These are phyloP conservation scores for Bombyx huttoni DNA, from an alignment of 2,888 invertebrate genomes.

Conservation along the genomic window DNA sequence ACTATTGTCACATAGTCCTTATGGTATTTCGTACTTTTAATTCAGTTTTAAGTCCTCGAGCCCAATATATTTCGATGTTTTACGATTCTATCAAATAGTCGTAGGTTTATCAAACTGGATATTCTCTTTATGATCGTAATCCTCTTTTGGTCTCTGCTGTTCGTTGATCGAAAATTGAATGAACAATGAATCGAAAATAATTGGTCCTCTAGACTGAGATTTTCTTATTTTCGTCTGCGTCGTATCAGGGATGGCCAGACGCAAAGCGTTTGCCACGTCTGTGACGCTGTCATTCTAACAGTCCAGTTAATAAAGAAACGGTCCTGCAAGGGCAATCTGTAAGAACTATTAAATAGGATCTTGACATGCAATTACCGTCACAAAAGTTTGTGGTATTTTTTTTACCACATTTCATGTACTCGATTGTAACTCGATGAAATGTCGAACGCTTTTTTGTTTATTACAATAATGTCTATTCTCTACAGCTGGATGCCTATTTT, in stretches of 20 bases:
- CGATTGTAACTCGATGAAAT: no score
- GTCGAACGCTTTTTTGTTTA: no score
- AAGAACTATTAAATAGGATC: neutral
- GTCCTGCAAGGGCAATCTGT: neutral
- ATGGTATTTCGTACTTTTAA: no score
- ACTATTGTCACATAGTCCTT: no score
- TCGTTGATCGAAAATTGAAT: neutral
- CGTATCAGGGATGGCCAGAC: conserved; percentile 1
- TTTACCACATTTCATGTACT: no score
- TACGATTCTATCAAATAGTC: neutral
- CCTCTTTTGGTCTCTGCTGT: no score
- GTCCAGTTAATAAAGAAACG: neutral
- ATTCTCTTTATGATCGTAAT: no score
- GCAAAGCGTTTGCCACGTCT: neutral
- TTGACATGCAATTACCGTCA: neutral
- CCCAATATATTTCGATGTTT: neutral
- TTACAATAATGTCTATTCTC: no score
- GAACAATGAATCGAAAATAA: neutral
- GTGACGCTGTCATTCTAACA: neutral
- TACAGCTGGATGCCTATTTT: neutral
- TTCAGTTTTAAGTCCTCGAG: no score
- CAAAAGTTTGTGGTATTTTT: no score
- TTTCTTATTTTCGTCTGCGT: conserved; percentile 3
- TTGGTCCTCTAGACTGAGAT: neutral
- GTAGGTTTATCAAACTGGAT: no score